These are phyloP conservation scores for Cremastobaeus sp. DNA, from an alignment of 2,888 invertebrate genomes.

Conservation along the genomic window DNA sequence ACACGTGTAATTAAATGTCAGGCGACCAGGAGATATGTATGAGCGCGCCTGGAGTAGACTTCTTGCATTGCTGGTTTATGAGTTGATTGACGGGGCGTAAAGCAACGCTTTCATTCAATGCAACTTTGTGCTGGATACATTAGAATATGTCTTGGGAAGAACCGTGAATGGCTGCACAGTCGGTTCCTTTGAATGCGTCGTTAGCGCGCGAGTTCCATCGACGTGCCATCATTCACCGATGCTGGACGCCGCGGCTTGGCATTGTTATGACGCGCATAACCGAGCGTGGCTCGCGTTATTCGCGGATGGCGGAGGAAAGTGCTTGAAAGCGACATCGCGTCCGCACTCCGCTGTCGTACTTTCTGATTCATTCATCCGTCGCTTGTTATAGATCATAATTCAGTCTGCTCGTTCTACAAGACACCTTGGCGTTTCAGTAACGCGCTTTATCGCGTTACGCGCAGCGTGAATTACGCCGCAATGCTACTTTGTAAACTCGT, in stretches of 20 bases:
- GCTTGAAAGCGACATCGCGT: conserved; percentile 26
- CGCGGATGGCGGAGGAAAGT: conserved; percentile 35
- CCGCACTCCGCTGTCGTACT: conserved; percentile 13
- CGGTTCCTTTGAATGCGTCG: conserved; percentile 52
- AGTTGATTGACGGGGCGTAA: conserved; percentile 57
- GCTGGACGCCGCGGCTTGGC: conserved; percentile 13
- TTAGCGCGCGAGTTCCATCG: conserved; percentile 55
- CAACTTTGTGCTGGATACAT: conserved; percentile 59
- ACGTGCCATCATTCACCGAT: conserved; percentile 44
- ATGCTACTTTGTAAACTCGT: background rate
- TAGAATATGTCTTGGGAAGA: conserved; percentile 54
- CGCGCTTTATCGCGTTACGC: conserved; percentile 28
- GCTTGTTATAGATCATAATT: conserved; percentile 40
- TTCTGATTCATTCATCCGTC: conserved; percentile 36
- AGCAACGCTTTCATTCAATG: conserved; percentile 52
- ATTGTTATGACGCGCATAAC: conserved; percentile 28
- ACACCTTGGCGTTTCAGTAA: conserved; percentile 26
- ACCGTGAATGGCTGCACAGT: conserved; percentile 35
- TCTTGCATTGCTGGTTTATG: conserved; percentile 55
- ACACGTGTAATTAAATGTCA: no score
- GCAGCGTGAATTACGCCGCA: conserved; percentile 30
- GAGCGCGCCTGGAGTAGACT: conserved; percentile 48
- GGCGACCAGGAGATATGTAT: conserved; percentile 34
- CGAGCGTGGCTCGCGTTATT: conserved; percentile 23
- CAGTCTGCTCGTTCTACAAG: conserved; percentile 19